Conservation (phyloP, 2,113 vertebrate species). For the Chinchilla lanigera region DNA sequence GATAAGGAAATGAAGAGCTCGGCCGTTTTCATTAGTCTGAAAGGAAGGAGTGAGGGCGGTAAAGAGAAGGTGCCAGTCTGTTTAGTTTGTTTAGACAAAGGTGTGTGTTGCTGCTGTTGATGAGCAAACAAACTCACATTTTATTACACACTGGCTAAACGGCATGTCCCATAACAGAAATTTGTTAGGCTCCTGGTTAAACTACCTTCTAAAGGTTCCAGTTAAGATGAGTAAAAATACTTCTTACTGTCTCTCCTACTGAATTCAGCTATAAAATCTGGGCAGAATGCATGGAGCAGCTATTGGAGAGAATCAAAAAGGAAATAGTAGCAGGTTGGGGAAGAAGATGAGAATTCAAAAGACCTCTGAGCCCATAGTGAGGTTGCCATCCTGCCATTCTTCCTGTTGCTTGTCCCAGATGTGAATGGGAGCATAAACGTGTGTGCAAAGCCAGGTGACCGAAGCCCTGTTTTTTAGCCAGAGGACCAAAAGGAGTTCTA, state of each 20-base stretch:
- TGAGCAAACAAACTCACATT: background rate
- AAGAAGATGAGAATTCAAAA: background rate
- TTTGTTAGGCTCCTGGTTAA: constrained; percentile 35
- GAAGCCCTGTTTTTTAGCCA: background rate
- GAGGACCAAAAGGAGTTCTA: background rate
- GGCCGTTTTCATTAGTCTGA: background rate
- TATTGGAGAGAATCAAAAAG: background rate
- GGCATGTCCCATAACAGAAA: background rate
- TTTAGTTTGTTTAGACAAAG: background rate
- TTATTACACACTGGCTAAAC: background rate
- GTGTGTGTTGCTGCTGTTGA: background rate
- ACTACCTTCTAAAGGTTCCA: background rate
- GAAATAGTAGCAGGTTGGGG: background rate
- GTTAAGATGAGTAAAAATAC: background rate
- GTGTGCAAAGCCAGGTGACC: background rate
- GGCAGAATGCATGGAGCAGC: background rate
- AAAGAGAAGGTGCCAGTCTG: background rate
- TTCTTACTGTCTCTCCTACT: background rate
- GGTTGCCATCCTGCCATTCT: background rate
- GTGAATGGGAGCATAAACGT: background rate
- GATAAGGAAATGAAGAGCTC: constrained; percentile 2
- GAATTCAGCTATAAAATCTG: background rate
- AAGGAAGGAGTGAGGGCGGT: background rate
- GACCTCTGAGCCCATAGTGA: background rate
- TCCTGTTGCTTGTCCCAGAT: background rate